Percentiles rank a stretch among this genome's conserved stretches.
phyloP scores from a whole-genome alignment of 2,113 vertebrate genomes.

The Mastomys natalensis region DNA sequence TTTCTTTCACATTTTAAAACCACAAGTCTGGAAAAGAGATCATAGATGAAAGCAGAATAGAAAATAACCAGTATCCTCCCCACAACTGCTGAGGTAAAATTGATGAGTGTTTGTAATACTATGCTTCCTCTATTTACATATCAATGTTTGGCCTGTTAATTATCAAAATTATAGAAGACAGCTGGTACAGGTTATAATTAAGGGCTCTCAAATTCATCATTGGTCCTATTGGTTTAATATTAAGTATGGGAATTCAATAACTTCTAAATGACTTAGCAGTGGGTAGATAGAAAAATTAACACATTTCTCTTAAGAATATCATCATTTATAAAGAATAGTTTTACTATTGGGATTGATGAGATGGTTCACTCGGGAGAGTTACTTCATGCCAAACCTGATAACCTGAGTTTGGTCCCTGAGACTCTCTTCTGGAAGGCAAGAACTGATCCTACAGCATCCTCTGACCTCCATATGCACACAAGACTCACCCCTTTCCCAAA shows the following conservation, averaged over 20 bases:
- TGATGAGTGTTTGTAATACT: background rate
- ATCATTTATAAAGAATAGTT: constrained; percentile 48
- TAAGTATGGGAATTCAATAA: background rate
- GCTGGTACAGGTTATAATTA: background rate
- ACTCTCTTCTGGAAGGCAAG: background rate
- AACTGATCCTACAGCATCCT: background rate
- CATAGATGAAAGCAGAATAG: background rate
- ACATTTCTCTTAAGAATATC: constrained; percentile 34
- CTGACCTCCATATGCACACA: background rate
- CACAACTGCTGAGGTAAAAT: background rate
- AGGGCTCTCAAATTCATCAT: constrained; percentile 8
- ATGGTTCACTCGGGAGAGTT: background rate
- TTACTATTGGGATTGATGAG: background rate
- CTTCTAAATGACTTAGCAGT: constrained; percentile 40
- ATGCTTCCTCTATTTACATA: background rate
- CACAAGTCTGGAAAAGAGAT: background rate
- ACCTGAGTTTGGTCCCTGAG: no score
- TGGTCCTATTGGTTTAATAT: constrained; percentile 26
- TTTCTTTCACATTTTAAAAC: constrained; percentile 43
- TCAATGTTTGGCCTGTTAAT: background rate
- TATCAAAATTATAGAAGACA: constrained; percentile 7
- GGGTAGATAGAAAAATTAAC: background rate
- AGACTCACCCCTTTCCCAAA: background rate
- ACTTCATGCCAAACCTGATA: background rate
- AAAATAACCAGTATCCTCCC: background rate